Conservation (phyloP, 2,797 vertebrate genomes). For the Rhinoraja longicauda region DNA sequence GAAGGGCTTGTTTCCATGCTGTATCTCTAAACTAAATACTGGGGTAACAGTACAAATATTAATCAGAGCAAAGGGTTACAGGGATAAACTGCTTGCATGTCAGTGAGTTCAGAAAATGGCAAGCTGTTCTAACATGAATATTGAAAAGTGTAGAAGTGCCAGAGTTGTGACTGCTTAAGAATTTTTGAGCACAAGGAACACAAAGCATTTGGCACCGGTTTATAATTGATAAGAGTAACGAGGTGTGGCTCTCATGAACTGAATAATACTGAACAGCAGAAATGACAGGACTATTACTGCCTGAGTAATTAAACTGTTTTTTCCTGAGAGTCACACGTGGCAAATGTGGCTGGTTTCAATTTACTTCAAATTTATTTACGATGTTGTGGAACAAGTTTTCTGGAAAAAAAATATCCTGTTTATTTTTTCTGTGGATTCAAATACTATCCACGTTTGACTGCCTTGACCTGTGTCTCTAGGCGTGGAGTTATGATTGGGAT, state of each 20-base stretch:
- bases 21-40: too few relatives aligned
- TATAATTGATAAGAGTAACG: not conserved
- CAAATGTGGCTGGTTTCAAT: not conserved
- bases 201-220: not conserved
- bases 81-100: too few relatives aligned
- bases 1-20: too few relatives aligned
- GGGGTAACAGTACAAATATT: not conserved
- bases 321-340: not conserved
- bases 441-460: not conserved
- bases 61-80: not conserved
- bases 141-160: too few relatives aligned
- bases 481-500: not conserved
- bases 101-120: too few relatives aligned
- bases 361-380: not conserved
- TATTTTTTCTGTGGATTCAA: not conserved
- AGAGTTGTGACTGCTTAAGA: too few relatives aligned
- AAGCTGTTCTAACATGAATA: too few relatives aligned
- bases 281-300: not conserved
- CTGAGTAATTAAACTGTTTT: not conserved
- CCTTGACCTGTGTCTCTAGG: too few relatives aligned
- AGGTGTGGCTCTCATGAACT: not conserved
- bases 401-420: not conserved
- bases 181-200: not conserved
- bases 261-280: not conserved
- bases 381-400: not conserved